Percentiles rank a stretch among this genome's conserved stretches.
Conservation (phyloP, 2,797 vertebrate species). For the Sebastes vulpes region DNA sequence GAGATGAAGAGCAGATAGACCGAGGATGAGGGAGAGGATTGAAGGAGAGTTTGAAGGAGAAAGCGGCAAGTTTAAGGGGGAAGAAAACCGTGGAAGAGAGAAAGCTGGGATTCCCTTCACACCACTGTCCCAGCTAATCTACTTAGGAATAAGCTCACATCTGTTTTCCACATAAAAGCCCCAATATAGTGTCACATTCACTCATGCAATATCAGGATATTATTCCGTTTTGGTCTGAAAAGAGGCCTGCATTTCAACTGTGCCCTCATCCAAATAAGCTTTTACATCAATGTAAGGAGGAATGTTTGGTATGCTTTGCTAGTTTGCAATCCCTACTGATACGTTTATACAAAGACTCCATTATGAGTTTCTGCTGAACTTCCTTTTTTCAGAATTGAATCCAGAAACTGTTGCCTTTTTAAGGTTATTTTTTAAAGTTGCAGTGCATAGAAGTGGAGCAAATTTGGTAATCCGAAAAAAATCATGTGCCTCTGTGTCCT, state of each 20-base stretch:
- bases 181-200: conserved; percentile 59
- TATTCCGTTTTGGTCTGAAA: conserved; percentile 47
- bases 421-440: neutral
- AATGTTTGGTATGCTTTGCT: conserved; percentile 42
- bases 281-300: conserved; percentile 37
- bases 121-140: conserved; percentile 76
- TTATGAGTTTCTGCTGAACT: conserved; percentile 1
- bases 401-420: neutral
- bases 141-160: conserved; percentile 78
- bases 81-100: conserved; percentile 11
- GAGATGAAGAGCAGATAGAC: conserved; percentile 3
- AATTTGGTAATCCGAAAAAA: too few species aligned
- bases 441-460: too few species aligned
- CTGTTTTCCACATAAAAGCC: conserved; percentile 71
- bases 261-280: conserved; percentile 39
- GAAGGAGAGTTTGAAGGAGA: conserved; percentile 47
- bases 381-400: conserved; percentile 5
- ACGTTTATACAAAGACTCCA: neutral
- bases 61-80: conserved; percentile 27
- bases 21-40: conserved; percentile 8
- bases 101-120: conserved; percentile 72
- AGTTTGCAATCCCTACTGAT: conserved; percentile 35
- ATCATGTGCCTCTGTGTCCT: too few species aligned
- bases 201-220: conserved; percentile 39
- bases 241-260: conserved; percentile 40